Conservation (phyloP, 2,888 invertebrate genomes). For the Acronicta leporina region DNA sequence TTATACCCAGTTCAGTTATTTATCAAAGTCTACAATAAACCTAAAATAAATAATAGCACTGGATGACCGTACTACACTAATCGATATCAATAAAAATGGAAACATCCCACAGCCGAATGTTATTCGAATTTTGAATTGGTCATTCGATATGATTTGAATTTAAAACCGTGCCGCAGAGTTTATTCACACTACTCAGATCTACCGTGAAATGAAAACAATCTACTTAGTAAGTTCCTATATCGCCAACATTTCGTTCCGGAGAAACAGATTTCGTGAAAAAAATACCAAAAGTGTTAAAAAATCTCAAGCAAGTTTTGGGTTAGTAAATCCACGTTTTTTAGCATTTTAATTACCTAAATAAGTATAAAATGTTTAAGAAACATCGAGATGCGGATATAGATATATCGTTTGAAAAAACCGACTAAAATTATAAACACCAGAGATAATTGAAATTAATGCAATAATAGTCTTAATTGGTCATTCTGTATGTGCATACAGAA, state of each 20-base stretch:
- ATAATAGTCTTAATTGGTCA: constrained; percentile 21
- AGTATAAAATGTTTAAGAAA: constrained; percentile 3
- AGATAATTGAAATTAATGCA: constrained; percentile 31
- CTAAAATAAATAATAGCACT: constrained; percentile 40
- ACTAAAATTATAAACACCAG: constrained; percentile 26
- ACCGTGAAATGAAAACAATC: constrained; percentile 68
- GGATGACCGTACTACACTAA: constrained; percentile 40
- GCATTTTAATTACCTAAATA: constrained; percentile 11
- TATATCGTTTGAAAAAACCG: constrained; percentile 32
- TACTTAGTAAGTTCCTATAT: constrained; percentile 42
- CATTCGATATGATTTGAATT: constrained; percentile 71
- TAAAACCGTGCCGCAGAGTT: constrained; percentile 65
- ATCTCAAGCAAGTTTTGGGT: constrained; percentile 25
- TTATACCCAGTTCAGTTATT: constrained; percentile 9
- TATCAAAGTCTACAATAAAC: constrained; percentile 21
- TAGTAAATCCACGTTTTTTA: constrained; percentile 31
- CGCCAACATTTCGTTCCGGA: constrained; percentile 55
- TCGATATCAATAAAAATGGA: constrained; percentile 48
- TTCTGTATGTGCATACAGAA: constrained; percentile 11
- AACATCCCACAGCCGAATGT: constrained; percentile 51
- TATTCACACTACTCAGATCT: constrained; percentile 72
- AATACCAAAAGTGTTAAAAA: constrained; percentile 29
- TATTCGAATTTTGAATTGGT: constrained; percentile 68
- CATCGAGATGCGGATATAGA: constrained; percentile 13
- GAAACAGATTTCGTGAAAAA: constrained; percentile 39